These are phyloP conservation scores for Syngnathus scovelli DNA, from an alignment of 2,113 vertebrate genomes.

Conservation along the genomic window DNA sequence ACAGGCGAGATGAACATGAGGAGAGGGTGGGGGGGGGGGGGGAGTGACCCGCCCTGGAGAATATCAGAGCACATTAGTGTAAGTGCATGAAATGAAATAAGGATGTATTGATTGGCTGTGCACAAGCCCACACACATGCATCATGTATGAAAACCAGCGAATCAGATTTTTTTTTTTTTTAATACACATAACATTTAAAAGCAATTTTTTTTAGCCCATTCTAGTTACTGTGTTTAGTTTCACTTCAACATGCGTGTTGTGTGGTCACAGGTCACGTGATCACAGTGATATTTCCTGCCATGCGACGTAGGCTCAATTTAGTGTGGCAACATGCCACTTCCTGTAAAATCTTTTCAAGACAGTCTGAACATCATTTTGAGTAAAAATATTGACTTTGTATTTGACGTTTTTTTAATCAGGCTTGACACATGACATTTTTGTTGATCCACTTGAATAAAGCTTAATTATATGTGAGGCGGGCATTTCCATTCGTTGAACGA, in stretches of 20 bases:
- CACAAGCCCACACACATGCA: background rate
- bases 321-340: background rate
- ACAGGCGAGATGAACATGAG: background rate
- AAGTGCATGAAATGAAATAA: conserved; percentile 50
- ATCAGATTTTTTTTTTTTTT: too few relatives aligned
- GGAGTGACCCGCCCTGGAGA: conserved; percentile 33
- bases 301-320: background rate
- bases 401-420: too few relatives aligned
- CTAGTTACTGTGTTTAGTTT: background rate
- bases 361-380: too few relatives aligned
- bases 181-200: too few relatives aligned
- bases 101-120: conserved; percentile 28
- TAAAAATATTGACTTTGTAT: too few relatives aligned
- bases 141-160: too few relatives aligned
- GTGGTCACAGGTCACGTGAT: background rate
- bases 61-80: conserved; percentile 42
- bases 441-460: background rate
- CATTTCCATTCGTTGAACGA: background rate
- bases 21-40: conserved; percentile 12
- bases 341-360: background rate
- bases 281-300: background rate
- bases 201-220: too few relatives aligned
- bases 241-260: too few relatives aligned
- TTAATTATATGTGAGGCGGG: background rate
- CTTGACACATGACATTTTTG: too few relatives aligned